phyloP scores from a whole-genome alignment of 2,888 invertebrate species.

The Meghimatium bilineatum region DNA sequence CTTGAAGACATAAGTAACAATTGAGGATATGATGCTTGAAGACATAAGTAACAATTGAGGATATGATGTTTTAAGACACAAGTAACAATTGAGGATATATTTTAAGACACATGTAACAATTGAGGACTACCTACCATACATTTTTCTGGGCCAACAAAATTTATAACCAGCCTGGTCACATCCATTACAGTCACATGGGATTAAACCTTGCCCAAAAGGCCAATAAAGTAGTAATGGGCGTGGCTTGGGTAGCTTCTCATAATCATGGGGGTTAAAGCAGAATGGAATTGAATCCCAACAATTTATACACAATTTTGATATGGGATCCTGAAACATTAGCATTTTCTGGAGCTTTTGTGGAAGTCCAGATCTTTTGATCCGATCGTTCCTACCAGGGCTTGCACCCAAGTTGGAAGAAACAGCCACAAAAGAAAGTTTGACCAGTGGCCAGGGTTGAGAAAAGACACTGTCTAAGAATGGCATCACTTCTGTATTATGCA shows the following conservation, averaged over 20 bases:
- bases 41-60: no score
- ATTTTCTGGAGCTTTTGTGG: slow-evolving; percentile 26
- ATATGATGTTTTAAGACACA: no score
- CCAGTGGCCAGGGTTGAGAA: slow-evolving; percentile 37
- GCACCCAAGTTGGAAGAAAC: slow-evolving; percentile 21
- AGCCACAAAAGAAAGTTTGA: slow-evolving; percentile 24
- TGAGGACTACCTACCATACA: no score
- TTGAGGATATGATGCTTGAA: no score
- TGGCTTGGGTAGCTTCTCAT: slow-evolving; percentile 27
- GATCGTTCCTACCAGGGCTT: slow-evolving; percentile 9
- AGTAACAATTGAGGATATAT: no score
- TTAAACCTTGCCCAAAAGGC: slow-evolving; percentile 24
- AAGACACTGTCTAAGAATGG: background rate
- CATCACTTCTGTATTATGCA: background rate
- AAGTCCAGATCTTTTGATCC: slow-evolving; percentile 5
- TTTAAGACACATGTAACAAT: no score
- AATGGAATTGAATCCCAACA: slow-evolving; percentile 22
- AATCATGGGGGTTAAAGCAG: slow-evolving; percentile 18
- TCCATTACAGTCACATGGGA: slow-evolving; percentile 6
- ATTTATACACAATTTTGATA: slow-evolving; percentile 10
- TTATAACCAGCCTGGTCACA: slow-evolving; percentile 7
- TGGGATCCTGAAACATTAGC: slow-evolving; percentile 18
- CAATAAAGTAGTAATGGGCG: slow-evolving; percentile 37
- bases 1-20: no score
- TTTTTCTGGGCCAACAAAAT: background rate